Percentiles rank a stretch among this genome's conserved stretches.
phyloP scores from a whole-genome alignment of 2,888 invertebrate genomes.

The Baccha elongata region DNA sequence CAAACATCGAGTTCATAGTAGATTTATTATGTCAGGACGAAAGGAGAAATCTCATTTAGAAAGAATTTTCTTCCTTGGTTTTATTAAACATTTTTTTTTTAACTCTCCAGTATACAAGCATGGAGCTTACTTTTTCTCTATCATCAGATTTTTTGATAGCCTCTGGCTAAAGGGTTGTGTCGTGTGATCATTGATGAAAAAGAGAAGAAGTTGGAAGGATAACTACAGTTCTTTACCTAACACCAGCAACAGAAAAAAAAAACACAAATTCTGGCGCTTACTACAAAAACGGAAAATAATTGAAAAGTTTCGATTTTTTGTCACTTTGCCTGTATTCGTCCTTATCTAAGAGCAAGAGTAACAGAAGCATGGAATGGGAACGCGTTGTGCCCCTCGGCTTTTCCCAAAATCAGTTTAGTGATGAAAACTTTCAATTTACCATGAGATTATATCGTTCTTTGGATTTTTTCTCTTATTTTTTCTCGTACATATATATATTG shows the following conservation, averaged over 20 bases:
- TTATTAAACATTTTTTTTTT: conserved; percentile 38
- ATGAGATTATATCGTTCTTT: conserved; percentile 64
- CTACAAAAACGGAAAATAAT: conserved; percentile 33
- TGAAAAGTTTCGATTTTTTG: conserved; percentile 55
- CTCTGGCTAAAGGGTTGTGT: conserved; percentile 63
- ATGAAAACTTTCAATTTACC: conserved; percentile 73
- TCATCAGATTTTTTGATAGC: conserved; percentile 57
- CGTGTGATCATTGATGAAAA: conserved; percentile 33
- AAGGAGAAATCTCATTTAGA: conserved; percentile 50
- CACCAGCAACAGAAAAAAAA: conserved; percentile 1
- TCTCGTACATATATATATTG: neutral
- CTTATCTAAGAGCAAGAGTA: conserved; percentile 1
- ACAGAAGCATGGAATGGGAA: conserved; percentile 43
- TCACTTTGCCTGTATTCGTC: conserved; percentile 9
- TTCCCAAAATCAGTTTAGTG: conserved; percentile 65
- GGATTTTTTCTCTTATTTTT: conserved; percentile 12
- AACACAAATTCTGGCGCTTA: conserved; percentile 8
- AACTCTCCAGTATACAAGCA: conserved; percentile 9
- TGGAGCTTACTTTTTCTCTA: conserved; percentile 28
- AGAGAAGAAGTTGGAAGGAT: conserved; percentile 30
- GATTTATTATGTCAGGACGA: conserved; percentile 63
- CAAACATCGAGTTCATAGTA: conserved; percentile 22
- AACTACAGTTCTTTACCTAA: conserved; percentile 38
- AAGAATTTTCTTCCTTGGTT: conserved; percentile 52
- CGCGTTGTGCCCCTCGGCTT: conserved; percentile 64